Evolutionary conservation across 2,797 vertebrate genomes (phyloP).

Genomic region (Mionectes olivaceus): DNA sequence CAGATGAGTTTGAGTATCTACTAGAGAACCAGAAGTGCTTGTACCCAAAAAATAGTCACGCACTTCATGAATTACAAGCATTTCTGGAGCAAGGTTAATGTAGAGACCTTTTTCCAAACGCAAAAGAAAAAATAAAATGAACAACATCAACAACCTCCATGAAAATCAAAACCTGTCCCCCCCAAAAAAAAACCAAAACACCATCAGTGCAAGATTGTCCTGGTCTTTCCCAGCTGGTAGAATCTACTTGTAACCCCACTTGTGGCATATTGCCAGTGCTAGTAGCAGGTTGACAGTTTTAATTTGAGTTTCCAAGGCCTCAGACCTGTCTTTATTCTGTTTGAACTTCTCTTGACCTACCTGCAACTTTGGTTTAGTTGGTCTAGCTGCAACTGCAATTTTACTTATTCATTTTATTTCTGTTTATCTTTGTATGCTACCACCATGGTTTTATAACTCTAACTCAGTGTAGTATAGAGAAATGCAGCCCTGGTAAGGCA

Average conservation of each 20-base stretch:
- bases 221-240: accelerated
- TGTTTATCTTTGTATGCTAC: neutral
- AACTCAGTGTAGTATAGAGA: neutral
- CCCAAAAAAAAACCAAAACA: accelerated
- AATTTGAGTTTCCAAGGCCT: neutral
- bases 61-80: neutral
- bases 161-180: accelerated
- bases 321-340: neutral
- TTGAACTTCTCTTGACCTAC: neutral
- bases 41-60: neutral
- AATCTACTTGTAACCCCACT: neutral
- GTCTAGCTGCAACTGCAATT: neutral
- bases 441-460: neutral
- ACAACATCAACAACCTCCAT: accelerated
- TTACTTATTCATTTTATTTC: constrained; percentile 21
- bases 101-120: neutral
- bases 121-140: neutral
- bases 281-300: neutral
- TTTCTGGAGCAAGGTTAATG: neutral
- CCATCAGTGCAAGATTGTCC: neutral
- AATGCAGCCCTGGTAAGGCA: neutral
- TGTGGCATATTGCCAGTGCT: neutral
- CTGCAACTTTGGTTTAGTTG: neutral
- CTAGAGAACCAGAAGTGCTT: neutral
- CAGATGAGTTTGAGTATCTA: neutral